Conservation (phyloP, 2,888 invertebrate genomes). For the Xestia sexstrigata region DNA sequence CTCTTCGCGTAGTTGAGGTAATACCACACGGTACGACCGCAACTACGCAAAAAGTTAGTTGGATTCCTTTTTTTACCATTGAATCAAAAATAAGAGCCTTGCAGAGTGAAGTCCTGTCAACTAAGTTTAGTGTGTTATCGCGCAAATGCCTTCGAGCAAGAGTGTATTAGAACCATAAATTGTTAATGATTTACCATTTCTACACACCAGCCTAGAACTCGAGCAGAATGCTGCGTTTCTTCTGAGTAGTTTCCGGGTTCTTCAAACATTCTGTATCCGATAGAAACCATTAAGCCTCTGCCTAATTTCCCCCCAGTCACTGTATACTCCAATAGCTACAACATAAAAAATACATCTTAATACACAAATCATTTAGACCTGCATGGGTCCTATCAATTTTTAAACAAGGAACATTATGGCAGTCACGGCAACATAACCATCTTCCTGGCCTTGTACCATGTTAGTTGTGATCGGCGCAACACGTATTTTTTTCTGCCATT, state of each 20-base stretch:
- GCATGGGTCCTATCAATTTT: background rate
- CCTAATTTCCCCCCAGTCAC: conserved; percentile 33
- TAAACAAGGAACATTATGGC: background rate
- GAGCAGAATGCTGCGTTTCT: conserved; percentile 44
- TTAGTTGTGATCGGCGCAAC: background rate
- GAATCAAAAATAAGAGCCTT: background rate
- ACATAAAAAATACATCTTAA: background rate
- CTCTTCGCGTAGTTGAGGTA: background rate
- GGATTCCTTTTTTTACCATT: background rate
- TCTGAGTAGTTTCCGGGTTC: conserved; percentile 36
- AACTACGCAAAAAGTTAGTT: background rate
- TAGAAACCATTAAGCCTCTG: conserved; percentile 38
- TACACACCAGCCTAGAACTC: conserved; percentile 53
- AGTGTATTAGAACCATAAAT: background rate
- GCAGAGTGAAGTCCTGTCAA: background rate
- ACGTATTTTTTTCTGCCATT: background rate
- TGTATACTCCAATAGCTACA: conserved; percentile 48
- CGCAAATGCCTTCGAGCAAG: background rate
- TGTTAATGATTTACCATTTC: conserved; percentile 50
- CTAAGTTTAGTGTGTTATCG: background rate
- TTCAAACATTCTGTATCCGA: conserved; percentile 50
- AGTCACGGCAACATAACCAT: background rate
- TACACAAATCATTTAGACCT: background rate
- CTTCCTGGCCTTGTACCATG: background rate
- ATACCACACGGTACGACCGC: background rate